Percentiles rank a stretch among this genome's conserved stretches.
phyloP scores from a whole-genome alignment of 2,888 invertebrate genomes.

The Onthophagus sagittarius region DNA sequence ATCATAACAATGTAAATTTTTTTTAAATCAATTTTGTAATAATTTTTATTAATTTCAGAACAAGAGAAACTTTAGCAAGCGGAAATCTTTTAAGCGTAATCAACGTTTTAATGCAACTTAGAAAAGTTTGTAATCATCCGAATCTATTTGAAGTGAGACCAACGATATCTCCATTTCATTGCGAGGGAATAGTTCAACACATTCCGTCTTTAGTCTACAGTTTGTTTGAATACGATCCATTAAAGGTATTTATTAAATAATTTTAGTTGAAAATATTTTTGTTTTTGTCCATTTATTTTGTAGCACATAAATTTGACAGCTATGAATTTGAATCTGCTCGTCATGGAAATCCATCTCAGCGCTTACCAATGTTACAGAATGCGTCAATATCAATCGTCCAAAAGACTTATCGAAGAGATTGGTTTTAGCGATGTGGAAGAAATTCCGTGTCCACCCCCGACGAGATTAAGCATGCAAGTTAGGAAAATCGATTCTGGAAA shows the following conservation, averaged over 20 bases:
- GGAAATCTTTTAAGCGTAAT: constrained; percentile 95
- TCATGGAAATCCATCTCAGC: constrained; percentile 65
- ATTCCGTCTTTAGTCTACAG: constrained; percentile 71
- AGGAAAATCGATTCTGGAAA: constrained; percentile 28
- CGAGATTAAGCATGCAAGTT: constrained; percentile 39
- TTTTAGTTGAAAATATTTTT: constrained; percentile 22
- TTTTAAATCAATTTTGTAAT: background rate
- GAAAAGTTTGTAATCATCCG: constrained; percentile 98
- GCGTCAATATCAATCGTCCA: constrained; percentile 67
- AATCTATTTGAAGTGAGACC: constrained; percentile 97
- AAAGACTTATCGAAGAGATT: constrained; percentile 60
- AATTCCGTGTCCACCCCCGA: constrained; percentile 59
- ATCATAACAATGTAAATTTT: background rate
- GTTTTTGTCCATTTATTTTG: constrained; percentile 23
- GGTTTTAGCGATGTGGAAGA: constrained; percentile 24
- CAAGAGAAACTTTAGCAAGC: constrained; percentile 85
- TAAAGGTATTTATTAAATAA: constrained; percentile 54
- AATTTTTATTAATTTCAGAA: constrained; percentile 56
- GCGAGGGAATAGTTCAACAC: constrained; percentile 67
- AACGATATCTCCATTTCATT: constrained; percentile 89
- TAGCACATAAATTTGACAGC: constrained; percentile 64
- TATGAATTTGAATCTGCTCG: constrained; percentile 61
- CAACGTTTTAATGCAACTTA: constrained; percentile 93
- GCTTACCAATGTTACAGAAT: constrained; percentile 85
- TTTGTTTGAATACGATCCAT: constrained; percentile 68